Evolutionary conservation across 2,113 vertebrate species (phyloP), one percentile per base, ranked within the genome.

Genomic region (Turnix velox): DNA sequence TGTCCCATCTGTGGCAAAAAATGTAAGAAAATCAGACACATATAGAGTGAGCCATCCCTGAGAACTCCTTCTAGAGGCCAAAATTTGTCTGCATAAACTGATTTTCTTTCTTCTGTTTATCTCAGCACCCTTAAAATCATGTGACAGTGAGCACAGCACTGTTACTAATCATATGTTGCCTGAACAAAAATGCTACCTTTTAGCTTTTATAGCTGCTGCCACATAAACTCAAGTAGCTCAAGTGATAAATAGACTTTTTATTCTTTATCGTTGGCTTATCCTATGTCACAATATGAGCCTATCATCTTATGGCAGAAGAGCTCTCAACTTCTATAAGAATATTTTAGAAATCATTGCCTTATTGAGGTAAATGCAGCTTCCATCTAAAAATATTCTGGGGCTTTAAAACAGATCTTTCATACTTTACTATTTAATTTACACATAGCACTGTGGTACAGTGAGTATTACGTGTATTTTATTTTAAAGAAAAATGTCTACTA

Each of bases 211-310:
- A 69, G 6, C 16, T 83, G 7, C 23, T 74, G 25, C 18, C 19
- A 66, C 54, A 85, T 57, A 87, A 84, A 72, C 5, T 59, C 16
- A 18, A 66, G 39, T 55, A 46, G 7, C 6, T 71, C n/a, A 67
- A 72, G 22, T 28, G 62, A 59, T 51, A 65, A 75, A 68, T 1
- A 57, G 18, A 6, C 9, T 43, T 61, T 73, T 85, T 68, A 52
- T 73, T 78, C 30, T 68, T 75, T 78, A 20, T 57, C 52, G 84
- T 90, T 23, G 1, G 52, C 4, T 58, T 68, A 84, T 14, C n/a
- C 4, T 27, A 12, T 52, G 37, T 48, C 0, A 0, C 45, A 49
- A 42, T 14, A 66, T 25, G 6, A 68, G 14, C 4, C 7, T 25
- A 46, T 46, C 27, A 31, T 73, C 79, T 90, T 37, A 49, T 54